phyloP scores from a whole-genome alignment of 2,113 vertebrate genomes.

The Tinamus guttatus region DNA sequence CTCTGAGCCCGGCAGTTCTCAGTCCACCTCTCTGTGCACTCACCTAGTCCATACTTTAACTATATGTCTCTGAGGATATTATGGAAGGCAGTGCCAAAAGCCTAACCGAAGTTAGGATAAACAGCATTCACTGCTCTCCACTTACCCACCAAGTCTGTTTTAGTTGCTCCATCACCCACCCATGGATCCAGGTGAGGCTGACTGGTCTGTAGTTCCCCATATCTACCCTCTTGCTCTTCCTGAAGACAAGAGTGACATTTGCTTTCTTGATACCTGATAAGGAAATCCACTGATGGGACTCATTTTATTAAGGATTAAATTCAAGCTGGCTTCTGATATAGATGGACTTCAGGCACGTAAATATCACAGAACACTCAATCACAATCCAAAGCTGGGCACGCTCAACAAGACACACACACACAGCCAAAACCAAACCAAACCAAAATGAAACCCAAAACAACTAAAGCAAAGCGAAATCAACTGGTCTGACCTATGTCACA shows the following conservation, averaged over 20 bases:
- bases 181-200: neutral
- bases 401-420: neutral
- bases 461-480: neutral
- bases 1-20: neutral
- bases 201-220: neutral
- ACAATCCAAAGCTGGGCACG: neutral
- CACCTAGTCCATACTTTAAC: neutral
- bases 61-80: neutral
- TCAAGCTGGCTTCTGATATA: neutral
- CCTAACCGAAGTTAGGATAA: no score
- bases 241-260: neutral
- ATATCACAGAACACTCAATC: neutral
- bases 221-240: neutral
- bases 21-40: neutral
- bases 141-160: neutral
- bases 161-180: neutral
- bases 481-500: neutral
- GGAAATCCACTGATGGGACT: neutral
- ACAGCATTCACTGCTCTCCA: neutral
- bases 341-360: conserved; percentile 16
- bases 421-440: neutral
- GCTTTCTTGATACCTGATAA: neutral
- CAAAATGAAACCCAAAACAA: neutral
- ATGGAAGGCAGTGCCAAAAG: neutral
- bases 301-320: conserved; percentile 1